phyloP scores from a whole-genome alignment of 2,113 vertebrate species.

The Passer domesticus region DNA sequence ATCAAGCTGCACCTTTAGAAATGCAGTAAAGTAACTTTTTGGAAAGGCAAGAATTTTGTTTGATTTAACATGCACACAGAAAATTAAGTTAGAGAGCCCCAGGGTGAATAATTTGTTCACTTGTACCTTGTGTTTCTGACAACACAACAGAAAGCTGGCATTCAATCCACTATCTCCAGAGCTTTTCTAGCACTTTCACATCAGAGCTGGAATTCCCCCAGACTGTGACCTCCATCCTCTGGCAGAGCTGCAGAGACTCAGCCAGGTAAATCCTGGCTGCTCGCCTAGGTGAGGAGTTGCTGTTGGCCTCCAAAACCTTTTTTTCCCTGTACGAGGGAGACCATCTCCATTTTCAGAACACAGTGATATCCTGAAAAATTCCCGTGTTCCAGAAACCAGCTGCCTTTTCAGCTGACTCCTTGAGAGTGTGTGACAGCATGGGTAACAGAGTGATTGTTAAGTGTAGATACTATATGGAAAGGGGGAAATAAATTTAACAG shows the following conservation, averaged over 20 bases:
- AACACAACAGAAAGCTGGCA: background rate
- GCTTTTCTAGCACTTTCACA: background rate
- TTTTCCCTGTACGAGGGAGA: background rate
- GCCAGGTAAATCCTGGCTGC: background rate
- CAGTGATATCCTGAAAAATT: background rate
- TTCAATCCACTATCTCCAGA: background rate
- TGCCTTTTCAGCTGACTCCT: background rate
- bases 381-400: background rate
- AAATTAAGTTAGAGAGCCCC: background rate
- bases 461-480: background rate
- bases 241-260: background rate
- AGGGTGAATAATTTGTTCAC: background rate
- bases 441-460: background rate
- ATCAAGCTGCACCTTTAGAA: background rate
- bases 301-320: background rate
- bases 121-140: background rate
- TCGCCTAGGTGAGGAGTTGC: background rate
- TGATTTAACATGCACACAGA: background rate
- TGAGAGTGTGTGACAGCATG: background rate
- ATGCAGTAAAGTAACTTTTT: background rate
- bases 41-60: background rate
- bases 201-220: background rate
- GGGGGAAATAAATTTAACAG: background rate
- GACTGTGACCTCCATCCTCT: background rate
- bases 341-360: background rate